Percentiles rank a stretch among this genome's conserved stretches.
These are phyloP conservation scores for Ophion obscuratus DNA, from an alignment of 2,888 invertebrate genomes.

Conservation along the genomic window DNA sequence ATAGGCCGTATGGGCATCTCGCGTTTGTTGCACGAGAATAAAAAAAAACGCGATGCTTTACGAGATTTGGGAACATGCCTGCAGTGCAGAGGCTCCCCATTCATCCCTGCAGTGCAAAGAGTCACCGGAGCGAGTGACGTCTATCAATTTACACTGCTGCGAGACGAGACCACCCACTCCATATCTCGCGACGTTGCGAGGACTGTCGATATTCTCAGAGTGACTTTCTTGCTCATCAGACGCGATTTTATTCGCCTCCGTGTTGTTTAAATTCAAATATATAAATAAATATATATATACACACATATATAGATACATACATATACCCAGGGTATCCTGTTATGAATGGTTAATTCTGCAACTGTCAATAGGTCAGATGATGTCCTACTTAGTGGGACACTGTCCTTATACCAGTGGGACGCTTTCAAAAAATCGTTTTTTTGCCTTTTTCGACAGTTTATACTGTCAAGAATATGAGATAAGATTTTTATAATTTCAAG, in stretches of 20 bases:
- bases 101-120: constrained; percentile 6
- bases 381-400: too few relatives aligned
- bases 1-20: neutral
- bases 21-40: constrained; percentile 6
- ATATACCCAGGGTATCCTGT: too few relatives aligned
- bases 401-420: too few relatives aligned
- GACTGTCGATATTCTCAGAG: constrained; percentile 19
- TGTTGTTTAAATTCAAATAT: neutral
- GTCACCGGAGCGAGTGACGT: constrained; percentile 26
- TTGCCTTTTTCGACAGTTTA: too few relatives aligned
- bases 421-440: too few relatives aligned
- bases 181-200: constrained; percentile 4
- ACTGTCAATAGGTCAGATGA: too few relatives aligned
- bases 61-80: constrained; percentile 11
- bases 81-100: constrained; percentile 7
- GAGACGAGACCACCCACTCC: constrained; percentile 59
- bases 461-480: too few relatives aligned
- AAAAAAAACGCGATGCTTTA: constrained; percentile 14
- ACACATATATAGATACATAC: neutral
- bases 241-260: constrained; percentile 7
- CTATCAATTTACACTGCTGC: constrained; percentile 41
- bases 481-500: too few relatives aligned
- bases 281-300: neutral
- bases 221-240: constrained; percentile 4
- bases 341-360: too few relatives aligned